Percentiles rank a stretch among this genome's conserved stretches.
phyloP scores from a whole-genome alignment of 2,888 invertebrate species.

The Willowsia nigromaculata region DNA sequence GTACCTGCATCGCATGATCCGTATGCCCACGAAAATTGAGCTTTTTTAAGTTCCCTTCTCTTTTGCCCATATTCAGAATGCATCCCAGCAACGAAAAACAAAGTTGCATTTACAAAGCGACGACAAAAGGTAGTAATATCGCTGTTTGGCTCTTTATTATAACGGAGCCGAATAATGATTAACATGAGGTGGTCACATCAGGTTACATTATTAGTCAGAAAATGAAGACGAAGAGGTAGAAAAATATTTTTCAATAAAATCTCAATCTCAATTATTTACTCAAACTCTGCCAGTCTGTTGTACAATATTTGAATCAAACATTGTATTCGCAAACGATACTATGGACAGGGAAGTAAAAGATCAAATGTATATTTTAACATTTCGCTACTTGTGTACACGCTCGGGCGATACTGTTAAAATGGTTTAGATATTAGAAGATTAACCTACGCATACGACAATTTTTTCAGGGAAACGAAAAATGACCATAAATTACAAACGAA shows the following conservation, averaged over 20 bases:
- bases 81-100: conserved; percentile 10
- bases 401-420: neutral
- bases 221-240: neutral
- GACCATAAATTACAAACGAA: neutral
- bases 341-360: neutral
- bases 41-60: conserved; percentile 66
- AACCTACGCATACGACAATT: neutral
- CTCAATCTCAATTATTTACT: neutral
- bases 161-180: neutral
- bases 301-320: neutral
- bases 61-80: conserved; percentile 68
- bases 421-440: neutral
- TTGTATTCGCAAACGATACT: neutral
- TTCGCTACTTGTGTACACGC: neutral
- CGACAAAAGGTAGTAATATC: neutral
- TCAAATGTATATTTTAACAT: neutral
- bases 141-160: neutral
- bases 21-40: conserved; percentile 58
- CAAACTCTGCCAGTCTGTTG: neutral
- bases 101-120: neutral
- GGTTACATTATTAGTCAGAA: conserved; percentile 14
- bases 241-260: neutral
- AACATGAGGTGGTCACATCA: conserved; percentile 9
- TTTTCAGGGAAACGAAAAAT: neutral
- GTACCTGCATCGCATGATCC: conserved; percentile 20